Evolutionary conservation across 2,113 vertebrate genomes (phyloP).

Genomic region (Atractosteus spatula): DNA sequence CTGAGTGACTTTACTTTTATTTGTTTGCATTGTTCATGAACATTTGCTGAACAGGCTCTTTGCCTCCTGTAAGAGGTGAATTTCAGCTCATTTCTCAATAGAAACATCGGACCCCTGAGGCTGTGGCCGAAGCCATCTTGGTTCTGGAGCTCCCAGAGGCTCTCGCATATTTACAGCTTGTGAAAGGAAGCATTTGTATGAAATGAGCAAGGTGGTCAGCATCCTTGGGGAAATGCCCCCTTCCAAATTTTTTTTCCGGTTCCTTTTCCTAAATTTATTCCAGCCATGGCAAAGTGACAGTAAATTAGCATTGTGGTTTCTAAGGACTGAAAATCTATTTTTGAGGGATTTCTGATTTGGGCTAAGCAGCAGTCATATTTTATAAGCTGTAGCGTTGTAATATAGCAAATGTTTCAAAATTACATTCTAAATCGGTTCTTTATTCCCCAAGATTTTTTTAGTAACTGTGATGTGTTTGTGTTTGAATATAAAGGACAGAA

Average conservation of each 20-base stretch:
- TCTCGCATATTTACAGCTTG: neutral
- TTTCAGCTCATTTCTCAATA: neutral
- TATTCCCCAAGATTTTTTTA: neutral
- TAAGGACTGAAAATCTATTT: too few relatives aligned
- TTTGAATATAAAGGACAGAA: neutral
- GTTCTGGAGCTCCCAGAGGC: neutral
- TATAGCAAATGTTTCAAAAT: too few relatives aligned
- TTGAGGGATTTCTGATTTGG: too few relatives aligned
- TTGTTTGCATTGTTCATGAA: neutral
- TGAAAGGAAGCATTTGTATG: neutral
- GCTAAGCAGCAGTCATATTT: too few relatives aligned
- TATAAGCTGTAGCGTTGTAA: too few relatives aligned
- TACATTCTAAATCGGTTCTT: neutral
- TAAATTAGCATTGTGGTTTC: too few relatives aligned
- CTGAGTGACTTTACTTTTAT: too few relatives aligned
- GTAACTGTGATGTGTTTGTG: neutral
- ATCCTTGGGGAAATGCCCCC: too few relatives aligned
- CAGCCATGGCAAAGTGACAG: too few relatives aligned
- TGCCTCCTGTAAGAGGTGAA: neutral
- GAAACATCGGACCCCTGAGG: neutral
- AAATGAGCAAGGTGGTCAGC: too few relatives aligned
- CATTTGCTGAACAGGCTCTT: neutral
- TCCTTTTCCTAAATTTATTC: too few relatives aligned
- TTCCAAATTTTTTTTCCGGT: too few relatives aligned
- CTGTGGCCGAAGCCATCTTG: neutral